Percentiles rank a stretch among this genome's conserved stretches.
Evolutionary conservation across 2,797 vertebrate species (phyloP).

Genomic region (Naso thynnoides): DNA sequence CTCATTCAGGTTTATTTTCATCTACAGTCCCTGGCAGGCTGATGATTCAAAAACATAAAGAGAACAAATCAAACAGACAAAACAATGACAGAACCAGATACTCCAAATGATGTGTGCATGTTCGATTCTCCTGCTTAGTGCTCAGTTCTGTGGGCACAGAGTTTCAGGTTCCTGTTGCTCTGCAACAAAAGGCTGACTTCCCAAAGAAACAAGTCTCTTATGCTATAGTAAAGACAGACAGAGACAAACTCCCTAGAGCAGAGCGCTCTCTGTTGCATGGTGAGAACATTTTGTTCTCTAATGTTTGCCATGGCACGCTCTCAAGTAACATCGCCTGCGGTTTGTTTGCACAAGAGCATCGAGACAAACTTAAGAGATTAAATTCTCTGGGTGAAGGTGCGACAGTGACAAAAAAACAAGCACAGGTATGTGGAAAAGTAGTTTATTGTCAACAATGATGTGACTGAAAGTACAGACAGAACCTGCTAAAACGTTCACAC

Average conservation of each 20-base stretch:
- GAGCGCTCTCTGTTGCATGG: neutral
- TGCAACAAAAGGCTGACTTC: too few relatives aligned
- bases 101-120: too few relatives aligned
- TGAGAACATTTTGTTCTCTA: conserved; percentile 5
- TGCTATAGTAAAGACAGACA: neutral
- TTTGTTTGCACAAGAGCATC: neutral
- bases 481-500: conserved; percentile 37
- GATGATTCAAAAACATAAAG: too few relatives aligned
- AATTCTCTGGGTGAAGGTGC: neutral
- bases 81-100: too few relatives aligned
- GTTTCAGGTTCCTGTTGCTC: too few relatives aligned
- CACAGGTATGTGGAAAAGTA: conserved; percentile 39
- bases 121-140: too few relatives aligned
- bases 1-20: too few relatives aligned
- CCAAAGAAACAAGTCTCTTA: too few relatives aligned
- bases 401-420: conserved; percentile 17
- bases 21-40: too few relatives aligned
- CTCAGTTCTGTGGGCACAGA: too few relatives aligned
- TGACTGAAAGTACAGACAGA: conserved; percentile 54
- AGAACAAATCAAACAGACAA: too few relatives aligned
- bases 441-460: conserved; percentile 75
- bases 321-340: neutral
- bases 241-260: neutral
- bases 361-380: neutral
- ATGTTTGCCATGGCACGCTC: neutral